Base-by-base conservation (phyloP, 2,888 invertebrate species). In the Cataglyphis rosenhaueri region DNA sequence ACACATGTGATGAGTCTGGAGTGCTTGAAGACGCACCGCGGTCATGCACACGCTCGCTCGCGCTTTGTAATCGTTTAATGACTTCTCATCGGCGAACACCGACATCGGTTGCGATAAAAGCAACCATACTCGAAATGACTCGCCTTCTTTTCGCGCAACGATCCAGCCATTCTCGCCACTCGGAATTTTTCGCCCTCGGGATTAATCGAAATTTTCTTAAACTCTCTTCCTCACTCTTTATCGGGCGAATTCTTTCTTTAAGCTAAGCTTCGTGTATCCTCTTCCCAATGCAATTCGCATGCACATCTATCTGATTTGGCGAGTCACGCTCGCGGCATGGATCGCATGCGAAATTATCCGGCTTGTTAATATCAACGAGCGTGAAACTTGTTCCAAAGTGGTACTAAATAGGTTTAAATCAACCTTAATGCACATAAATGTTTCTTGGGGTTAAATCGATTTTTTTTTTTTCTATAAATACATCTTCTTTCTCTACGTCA, bases 51-150 rank as follows among this genome's bases (percentile, higher is more conserved):
- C 62, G 48, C 38, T 68, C 68, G 68, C 59, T 82, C 62, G 82
- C 82, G 52, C 66, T 78, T 82, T 82, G 52, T 79, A 61, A 79
- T 81, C 81, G 81, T 81, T 71, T 85, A 85, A 85, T 85, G 66
- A 73, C 48, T 21, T 57, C 65, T 82, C 76, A 82, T 85, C 73
- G 73, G 78, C 32, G 66, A 73, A 73, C 62, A 65, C 35, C 52
- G 32, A 78, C 52, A 52, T 32, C 52, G 29, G n/a, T 66, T 25
- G 76, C 66, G 44, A 41, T 29, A 73, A 70, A 78, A 65, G 52
- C 57, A 70, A 29, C 44, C 78, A 52, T n/a, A 4, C n/a, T 21
- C 21, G 41, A 41, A 44, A 78, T 70, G 70, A n/a, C 57, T 70
- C 41, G 21, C 5, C 41, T 41, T 65, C 44, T 52, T 55, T 38